Base-by-base conservation (phyloP, 2,888 invertebrate species). In the Sarcophaga variegata region DNA sequence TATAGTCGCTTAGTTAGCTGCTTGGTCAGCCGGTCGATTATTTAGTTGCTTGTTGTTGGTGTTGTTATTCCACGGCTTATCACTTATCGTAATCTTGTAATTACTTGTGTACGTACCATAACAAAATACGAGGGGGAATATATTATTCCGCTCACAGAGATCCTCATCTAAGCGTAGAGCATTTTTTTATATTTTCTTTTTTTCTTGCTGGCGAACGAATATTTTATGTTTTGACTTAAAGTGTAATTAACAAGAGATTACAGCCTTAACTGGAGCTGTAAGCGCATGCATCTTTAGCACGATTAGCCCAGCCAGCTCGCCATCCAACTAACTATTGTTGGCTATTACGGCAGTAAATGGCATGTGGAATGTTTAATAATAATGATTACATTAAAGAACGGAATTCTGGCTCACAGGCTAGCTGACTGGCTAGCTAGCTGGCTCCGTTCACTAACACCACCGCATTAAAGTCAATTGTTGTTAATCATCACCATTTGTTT, bases 31-130 rank as follows among this genome's bases (percentile, higher is more conserved):
- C 2, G 37, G 37, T 37, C 6, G 37, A 37, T 37, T 37, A 0
- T 37, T 37, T 37, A 37, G 37, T 37, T 54, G 17, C 17, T 67
- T 54, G 12, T 54, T 54, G 12, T 54, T 54, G 17, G 69, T 8
- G 54, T 69, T 78, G 54, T 83, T 74, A 78, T 83, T 72, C 59
- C 22, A 37, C 66, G 75, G 76, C 83, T 89, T 89, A 89, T 89
- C 89, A 89, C 83, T 85, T 89, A 88, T 87, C 88, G 88, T 88
- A 80, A 89, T 89, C 89, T 89, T 89, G 89, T 89, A 89, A 89
- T 89, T 88, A 88, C 88, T 88, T 86, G 88, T 89, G 86, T 88
- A 86, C 70, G 86, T 88, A 86, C 70, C 88, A 88, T 86, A 88
- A 89, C 45, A 49, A 72, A 75, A 82, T 77, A 79, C 60, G 70